Evolutionary conservation across 2,113 vertebrate genomes (phyloP).

Genomic region (Lichenostomus cassidix): DNA sequence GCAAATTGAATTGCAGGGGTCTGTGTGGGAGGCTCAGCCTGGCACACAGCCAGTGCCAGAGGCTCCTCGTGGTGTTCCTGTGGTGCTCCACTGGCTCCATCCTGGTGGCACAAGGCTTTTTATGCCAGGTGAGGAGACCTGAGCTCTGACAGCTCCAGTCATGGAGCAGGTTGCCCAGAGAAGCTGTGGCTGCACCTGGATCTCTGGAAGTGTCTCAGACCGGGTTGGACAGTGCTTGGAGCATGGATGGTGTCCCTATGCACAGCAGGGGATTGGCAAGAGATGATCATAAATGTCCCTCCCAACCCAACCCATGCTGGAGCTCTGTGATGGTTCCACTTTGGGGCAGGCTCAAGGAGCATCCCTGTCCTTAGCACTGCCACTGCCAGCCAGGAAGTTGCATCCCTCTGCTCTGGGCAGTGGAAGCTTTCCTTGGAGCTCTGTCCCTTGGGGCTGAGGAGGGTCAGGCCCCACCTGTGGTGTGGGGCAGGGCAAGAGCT

Average conservation of each 20-base stretch:
- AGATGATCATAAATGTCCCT: background rate
- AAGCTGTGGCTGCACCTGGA: background rate
- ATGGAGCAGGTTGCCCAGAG: background rate
- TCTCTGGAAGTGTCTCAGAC: background rate
- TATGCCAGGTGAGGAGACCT: background rate
- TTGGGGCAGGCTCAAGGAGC: background rate
- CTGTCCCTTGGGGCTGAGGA: background rate
- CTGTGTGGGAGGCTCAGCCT: background rate
- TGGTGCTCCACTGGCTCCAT: background rate
- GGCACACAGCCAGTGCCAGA: background rate
- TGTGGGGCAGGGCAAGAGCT: background rate
- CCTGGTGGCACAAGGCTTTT: background rate
- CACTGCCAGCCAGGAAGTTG: background rate
- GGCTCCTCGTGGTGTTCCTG: background rate
- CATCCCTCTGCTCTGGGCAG: background rate
- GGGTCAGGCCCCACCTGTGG: background rate
- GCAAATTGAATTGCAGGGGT: background rate
- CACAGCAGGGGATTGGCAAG: background rate
- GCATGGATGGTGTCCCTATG: background rate
- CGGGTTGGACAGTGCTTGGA: rapidly evolving
- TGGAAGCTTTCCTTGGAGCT: background rate
- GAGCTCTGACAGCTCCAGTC: background rate
- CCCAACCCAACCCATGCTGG: background rate
- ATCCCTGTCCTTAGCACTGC: background rate
- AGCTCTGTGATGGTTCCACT: background rate